These are phyloP conservation scores for Bhutanitis thaidina DNA, from an alignment of 2,888 invertebrate species.

Conservation along the genomic window DNA sequence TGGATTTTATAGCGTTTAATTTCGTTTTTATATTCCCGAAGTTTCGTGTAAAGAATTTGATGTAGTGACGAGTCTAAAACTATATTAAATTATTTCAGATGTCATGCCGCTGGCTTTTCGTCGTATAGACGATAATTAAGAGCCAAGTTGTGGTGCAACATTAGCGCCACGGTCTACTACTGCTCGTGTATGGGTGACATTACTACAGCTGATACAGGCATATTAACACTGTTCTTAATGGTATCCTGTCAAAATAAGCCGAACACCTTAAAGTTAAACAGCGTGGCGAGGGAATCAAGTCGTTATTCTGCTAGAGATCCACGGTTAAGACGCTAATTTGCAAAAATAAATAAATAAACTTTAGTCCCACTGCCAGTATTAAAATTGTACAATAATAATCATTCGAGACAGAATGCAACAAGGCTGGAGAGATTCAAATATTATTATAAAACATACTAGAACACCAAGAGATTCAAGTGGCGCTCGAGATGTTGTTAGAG, in stretches of 20 bases:
- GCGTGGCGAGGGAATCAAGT: conserved; percentile 72
- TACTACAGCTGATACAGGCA: conserved; percentile 28
- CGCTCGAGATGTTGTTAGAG: conserved; percentile 48
- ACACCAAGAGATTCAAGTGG: conserved; percentile 45
- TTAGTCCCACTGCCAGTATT: conserved; percentile 56
- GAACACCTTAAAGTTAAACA: conserved; percentile 69
- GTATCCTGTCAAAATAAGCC: conserved; percentile 76
- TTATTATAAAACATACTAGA: conserved; percentile 51
- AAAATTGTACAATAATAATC: conserved; percentile 45
- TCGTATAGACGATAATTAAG: background rate
- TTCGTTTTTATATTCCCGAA: no score
- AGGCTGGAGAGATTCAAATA: conserved; percentile 42
- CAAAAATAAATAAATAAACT: conserved; percentile 29
- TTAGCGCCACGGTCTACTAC: conserved; percentile 37
- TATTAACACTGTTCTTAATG: conserved; percentile 74
- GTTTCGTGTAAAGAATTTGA: no score
- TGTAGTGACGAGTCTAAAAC: no score
- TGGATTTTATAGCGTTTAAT: no score
- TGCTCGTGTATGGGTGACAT: conserved; percentile 64
- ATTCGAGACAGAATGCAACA: conserved; percentile 45
- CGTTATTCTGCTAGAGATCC: conserved; percentile 78
- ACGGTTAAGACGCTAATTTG: conserved; percentile 76
- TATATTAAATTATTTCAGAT: conserved; percentile 21
- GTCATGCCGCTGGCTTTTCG: conserved; percentile 15
- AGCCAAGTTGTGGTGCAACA: conserved; percentile 39